Base-by-base conservation (phyloP, 2,888 invertebrate genomes). In the Euzophera pinguis region DNA sequence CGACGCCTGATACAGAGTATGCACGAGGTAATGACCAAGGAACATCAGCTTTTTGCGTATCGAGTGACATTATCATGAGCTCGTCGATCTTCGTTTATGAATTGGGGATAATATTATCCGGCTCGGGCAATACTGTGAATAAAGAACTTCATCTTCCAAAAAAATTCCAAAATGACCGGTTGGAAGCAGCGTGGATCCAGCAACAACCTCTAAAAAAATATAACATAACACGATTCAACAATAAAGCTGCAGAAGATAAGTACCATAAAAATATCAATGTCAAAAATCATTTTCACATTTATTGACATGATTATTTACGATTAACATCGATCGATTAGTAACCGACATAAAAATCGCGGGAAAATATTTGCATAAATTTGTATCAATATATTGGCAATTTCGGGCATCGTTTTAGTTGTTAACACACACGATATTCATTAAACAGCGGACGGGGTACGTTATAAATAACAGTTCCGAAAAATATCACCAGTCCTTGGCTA, bases 401-500 rank as follows among this genome's bases (percentile, higher is more conserved):
- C 5, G 32, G 9, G 32, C 34, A 5, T 32, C 29, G 32, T 10
- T 32, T 34, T 14, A 8, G 22, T 3, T 6, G 10, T 42, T 27
- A 29, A 17, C 16, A 50, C 41, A 43, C 16, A 22, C 35, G 13
- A 32, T 29, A 41, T 49, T 38, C 14, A 45, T 48, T 34, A 34
- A n/a, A 38, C 13, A 39, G 1, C 14, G 14, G 8, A 39, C 8
- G 1, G 10, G 27, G 32, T 34, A 32, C 0, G 0, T 13, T 12
- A 48, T 22, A 39, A 50, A 50, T 50, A 41, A 41, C 32, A 41
- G 41, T 41, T 32, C 12, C 9, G 29, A 50, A 50, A 50, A 39
- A n/a, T 32, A 14, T 22, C 10, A 8, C 35, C 58, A 60, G 70
- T 65, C 65, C 71, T 61, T 59, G 55, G 54, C 54, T 63, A 61